Evolutionary conservation across 2,797 vertebrate species (phyloP).

Genomic region (Tarsius wallacei): DNA sequence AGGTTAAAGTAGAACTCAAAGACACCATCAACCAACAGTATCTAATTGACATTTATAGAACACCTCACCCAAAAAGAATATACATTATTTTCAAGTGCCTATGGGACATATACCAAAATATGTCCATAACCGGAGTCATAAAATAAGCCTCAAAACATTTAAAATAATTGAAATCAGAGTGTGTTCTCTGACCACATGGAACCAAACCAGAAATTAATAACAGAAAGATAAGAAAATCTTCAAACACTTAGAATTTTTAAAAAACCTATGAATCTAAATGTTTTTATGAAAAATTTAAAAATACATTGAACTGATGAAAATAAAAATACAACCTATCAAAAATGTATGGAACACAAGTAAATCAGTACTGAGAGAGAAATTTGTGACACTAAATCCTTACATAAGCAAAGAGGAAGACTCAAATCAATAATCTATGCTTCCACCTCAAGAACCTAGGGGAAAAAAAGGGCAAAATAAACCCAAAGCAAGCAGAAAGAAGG

Average conservation of each 20-base stretch:
- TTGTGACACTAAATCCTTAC: not conserved
- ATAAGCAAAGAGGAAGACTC: not conserved
- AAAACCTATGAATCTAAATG: too few species aligned
- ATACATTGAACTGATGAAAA: not conserved
- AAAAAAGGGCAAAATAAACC: not conserved
- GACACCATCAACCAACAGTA: not conserved
- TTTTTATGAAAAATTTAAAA: not conserved
- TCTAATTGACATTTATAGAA: not conserved
- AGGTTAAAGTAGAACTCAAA: not conserved
- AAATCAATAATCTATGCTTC: not conserved
- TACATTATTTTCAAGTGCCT: not conserved
- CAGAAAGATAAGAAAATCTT: not conserved
- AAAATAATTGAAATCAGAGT: conserved; percentile 6
- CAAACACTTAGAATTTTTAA: not conserved
- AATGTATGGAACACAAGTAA: not conserved
- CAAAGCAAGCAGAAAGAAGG: conserved; percentile 44
- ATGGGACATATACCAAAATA: not conserved
- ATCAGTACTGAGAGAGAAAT: not conserved
- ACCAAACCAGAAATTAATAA: conserved; percentile 35
- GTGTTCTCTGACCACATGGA: not conserved
- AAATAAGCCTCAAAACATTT: conserved; percentile 24
- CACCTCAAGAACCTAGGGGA: not conserved
- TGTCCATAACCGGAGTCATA: not conserved
- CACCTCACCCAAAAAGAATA: not conserved
- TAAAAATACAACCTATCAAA: not conserved